Conservation (phyloP, 2,797 vertebrate genomes). For the Brachyrhaphis roseni region DNA sequence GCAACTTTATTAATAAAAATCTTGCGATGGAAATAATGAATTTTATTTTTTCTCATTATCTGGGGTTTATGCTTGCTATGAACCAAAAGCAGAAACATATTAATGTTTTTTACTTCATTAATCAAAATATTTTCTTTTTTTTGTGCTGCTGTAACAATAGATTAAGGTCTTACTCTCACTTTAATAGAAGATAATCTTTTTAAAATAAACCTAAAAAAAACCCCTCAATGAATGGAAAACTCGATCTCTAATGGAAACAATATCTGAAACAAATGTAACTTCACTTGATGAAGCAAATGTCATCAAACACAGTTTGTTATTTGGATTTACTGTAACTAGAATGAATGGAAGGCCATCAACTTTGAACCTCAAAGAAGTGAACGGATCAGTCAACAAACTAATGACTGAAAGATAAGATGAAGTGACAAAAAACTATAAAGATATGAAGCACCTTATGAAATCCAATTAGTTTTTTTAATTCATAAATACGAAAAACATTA, state of each 20-base stretch:
- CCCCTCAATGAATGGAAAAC: background rate
- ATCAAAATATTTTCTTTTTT: background rate
- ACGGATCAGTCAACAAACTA: background rate
- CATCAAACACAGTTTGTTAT: background rate
- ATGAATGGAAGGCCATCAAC: background rate
- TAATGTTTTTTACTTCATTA: background rate
- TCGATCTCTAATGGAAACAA: background rate
- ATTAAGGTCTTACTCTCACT: background rate
- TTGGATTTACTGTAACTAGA: background rate
- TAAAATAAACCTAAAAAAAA: background rate
- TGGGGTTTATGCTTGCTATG: background rate
- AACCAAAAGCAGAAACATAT: background rate
- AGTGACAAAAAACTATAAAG: background rate
- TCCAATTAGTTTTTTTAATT: background rate
- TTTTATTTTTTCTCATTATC: background rate
- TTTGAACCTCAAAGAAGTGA: background rate
- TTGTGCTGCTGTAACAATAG: background rate
- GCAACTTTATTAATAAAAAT: background rate
- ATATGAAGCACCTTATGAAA: background rate
- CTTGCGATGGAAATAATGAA: background rate
- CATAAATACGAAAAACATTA: background rate
- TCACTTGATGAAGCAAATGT: background rate
- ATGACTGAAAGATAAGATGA: background rate
- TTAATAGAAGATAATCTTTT: background rate
- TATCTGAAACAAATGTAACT: background rate